Percentiles rank a stretch among this genome's conserved stretches.
Evolutionary conservation across 2,888 invertebrate species (phyloP).

Genomic region (Nasonia oneida): DNA sequence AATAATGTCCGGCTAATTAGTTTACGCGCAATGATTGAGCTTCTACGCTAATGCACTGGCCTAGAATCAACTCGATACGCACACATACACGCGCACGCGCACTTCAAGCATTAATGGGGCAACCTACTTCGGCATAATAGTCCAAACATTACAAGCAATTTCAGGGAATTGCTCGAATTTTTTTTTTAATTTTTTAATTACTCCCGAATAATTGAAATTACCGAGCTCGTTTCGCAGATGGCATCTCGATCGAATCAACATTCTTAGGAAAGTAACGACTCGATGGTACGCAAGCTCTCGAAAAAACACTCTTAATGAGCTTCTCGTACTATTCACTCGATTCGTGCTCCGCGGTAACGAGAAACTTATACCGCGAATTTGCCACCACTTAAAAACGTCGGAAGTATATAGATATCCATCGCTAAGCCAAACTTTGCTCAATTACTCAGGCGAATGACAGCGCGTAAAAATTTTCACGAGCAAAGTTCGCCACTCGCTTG

Average conservation of each 20-base stretch:
- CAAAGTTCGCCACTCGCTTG: slow-evolving; percentile 21
- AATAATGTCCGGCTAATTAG: slow-evolving; percentile 46
- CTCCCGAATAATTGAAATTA: background rate
- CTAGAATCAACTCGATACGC: background rate
- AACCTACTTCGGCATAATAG: slow-evolving; percentile 39
- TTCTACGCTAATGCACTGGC: slow-evolving; percentile 25
- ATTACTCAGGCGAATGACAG: slow-evolving; percentile 53
- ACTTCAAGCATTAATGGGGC: background rate
- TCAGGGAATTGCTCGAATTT: background rate
- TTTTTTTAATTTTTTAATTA: background rate
- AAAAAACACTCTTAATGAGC: slow-evolving; percentile 32
- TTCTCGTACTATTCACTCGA: background rate
- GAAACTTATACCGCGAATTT: background rate
- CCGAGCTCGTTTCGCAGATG: background rate
- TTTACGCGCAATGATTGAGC: slow-evolving; percentile 28
- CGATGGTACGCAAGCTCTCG: slow-evolving; percentile 2
- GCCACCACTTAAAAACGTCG: background rate
- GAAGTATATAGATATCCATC: background rate
- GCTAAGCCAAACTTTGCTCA: slow-evolving; percentile 37
- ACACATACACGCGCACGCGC: background rate
- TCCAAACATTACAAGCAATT: background rate
- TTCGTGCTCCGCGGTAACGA: background rate
- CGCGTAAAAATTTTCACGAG: slow-evolving; percentile 56
- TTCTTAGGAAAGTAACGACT: background rate
- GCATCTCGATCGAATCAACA: background rate